Percentiles rank a stretch among this genome's conserved stretches.
Evolutionary conservation across 2,888 invertebrate species (phyloP).

Genomic region (Drosophila gaucha): DNA sequence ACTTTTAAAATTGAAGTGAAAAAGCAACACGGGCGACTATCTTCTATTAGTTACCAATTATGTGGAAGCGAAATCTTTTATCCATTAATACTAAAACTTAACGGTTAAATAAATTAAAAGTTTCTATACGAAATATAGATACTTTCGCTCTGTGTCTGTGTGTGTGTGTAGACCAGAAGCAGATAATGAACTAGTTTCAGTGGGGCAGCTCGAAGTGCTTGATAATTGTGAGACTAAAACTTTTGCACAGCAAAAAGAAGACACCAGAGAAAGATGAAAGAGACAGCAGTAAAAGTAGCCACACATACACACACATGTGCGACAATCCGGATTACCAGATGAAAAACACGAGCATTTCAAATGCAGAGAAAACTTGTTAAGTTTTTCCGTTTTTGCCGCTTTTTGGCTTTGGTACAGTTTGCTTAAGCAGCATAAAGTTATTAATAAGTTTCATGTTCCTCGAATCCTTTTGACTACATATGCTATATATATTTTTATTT

Average conservation of each 20-base stretch:
- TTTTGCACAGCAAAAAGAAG: conserved; percentile 5
- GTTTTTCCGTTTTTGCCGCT: conserved; percentile 14
- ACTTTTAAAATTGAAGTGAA: background rate
- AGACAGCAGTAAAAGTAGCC: background rate
- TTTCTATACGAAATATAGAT: conserved; percentile 32
- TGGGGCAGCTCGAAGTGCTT: conserved; percentile 45
- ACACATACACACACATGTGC: conserved; percentile 7
- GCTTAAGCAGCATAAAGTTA: conserved; percentile 69
- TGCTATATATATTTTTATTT: conserved; percentile 11
- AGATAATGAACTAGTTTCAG: conserved; percentile 52
- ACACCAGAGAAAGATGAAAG: background rate
- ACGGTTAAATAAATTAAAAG: conserved; percentile 51
- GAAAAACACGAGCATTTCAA: conserved; percentile 43
- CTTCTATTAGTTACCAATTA: conserved; percentile 7
- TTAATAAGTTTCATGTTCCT: conserved; percentile 68
- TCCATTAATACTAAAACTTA: conserved; percentile 33
- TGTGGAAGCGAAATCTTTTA: conserved; percentile 9
- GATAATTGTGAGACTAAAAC: conserved; percentile 37
- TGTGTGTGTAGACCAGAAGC: too few relatives aligned
- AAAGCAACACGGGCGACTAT: background rate
- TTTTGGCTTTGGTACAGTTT: conserved; percentile 44
- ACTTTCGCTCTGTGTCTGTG: conserved; percentile 29
- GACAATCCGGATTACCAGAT: conserved; percentile 53
- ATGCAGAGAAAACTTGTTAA: conserved; percentile 56
- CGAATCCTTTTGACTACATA: conserved; percentile 36